Conservation (phyloP, 2,797 vertebrate genomes). For the Sebastiscus albofasciatus region DNA sequence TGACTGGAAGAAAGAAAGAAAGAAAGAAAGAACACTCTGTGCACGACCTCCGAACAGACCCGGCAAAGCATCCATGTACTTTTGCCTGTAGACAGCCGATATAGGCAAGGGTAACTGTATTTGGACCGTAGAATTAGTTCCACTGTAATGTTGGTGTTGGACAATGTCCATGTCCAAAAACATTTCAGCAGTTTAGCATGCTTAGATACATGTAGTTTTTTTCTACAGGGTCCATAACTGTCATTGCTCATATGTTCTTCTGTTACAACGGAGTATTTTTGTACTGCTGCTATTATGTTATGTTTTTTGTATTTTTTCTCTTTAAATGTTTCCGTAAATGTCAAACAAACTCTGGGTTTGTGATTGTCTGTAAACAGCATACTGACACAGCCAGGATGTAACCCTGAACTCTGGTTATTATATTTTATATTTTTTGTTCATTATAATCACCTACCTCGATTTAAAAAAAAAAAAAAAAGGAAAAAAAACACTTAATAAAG, state of each 20-base stretch:
- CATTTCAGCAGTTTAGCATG: neutral
- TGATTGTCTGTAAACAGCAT: neutral
- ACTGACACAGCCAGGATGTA: neutral
- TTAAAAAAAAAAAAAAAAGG: neutral
- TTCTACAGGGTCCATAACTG: neutral
- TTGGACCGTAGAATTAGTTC: neutral
- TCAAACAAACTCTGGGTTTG: neutral
- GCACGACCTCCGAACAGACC: neutral
- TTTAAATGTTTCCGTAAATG: neutral
- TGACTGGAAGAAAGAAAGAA: neutral
- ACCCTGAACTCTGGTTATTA: neutral
- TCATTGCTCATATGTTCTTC: neutral
- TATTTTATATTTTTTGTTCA: neutral
- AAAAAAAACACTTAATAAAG: neutral
- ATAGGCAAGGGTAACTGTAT: neutral
- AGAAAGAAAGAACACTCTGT: neutral
- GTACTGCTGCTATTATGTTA: neutral
- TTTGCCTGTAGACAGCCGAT: neutral
- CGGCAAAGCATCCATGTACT: neutral
- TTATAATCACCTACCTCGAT: neutral
- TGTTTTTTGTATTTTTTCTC: constrained; percentile 1
- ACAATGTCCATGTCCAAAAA: neutral
- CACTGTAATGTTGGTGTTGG: neutral
- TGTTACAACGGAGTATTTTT: neutral
- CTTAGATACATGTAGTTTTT: neutral